These are phyloP conservation scores for Cygnus buccinator DNA, from an alignment of 2,113 vertebrate species.

Conservation along the genomic window DNA sequence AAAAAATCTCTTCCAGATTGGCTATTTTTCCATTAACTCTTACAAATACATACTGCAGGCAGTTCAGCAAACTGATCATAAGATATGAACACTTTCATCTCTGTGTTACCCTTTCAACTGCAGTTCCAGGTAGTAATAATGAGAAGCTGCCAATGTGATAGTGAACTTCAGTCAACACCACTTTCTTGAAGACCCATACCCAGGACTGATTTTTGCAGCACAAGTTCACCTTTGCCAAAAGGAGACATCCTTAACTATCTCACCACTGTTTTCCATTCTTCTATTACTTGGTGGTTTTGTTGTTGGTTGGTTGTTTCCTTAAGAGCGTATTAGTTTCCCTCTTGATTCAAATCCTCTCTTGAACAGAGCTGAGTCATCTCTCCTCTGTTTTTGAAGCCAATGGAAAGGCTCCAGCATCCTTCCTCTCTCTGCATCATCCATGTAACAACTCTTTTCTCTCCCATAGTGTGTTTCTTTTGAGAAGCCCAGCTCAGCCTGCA, in stretches of 20 bases:
- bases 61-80: background rate
- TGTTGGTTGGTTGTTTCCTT: background rate
- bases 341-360: conserved; percentile 50
- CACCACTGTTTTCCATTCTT: background rate
- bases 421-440: background rate
- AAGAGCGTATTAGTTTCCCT: conserved; percentile 4
- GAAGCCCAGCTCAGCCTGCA: background rate
- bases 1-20: conserved; percentile 38
- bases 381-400: conserved; percentile 25
- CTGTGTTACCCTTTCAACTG: background rate
- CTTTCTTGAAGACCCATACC: background rate
- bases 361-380: background rate
- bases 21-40: background rate
- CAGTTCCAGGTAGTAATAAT: background rate
- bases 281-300: background rate
- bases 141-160: background rate
- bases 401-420: background rate
- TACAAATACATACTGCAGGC: background rate
- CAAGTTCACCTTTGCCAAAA: background rate
- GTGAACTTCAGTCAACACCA: background rate
- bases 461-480: background rate
- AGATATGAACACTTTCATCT: background rate
- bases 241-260: background rate
- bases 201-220: background rate
- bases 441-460: background rate